phyloP scores from a whole-genome alignment of 2,113 vertebrate species.

The Platysternon megacephalum region DNA sequence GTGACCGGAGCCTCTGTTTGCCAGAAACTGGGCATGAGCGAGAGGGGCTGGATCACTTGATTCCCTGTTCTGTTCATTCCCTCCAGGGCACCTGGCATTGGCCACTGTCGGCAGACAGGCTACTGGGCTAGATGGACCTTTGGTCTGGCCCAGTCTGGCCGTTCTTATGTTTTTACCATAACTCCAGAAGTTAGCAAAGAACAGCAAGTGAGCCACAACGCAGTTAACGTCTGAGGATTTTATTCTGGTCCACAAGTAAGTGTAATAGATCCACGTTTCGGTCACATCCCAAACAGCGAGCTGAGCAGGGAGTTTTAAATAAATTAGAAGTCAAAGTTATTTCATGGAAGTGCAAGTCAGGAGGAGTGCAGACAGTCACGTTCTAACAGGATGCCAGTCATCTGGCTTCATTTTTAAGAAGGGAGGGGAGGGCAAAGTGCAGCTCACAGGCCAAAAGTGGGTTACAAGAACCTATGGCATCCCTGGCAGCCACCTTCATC shows the following conservation, averaged over 20 bases:
- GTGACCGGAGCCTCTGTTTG: too few species aligned
- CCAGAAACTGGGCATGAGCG: too few species aligned
- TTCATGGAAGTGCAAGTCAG: background rate
- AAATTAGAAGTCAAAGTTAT: rapidly evolving
- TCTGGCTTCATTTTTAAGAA: rapidly evolving
- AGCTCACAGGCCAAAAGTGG: rapidly evolving
- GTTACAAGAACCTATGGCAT: rapidly evolving
- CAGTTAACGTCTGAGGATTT: background rate
- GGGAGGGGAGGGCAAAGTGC: rapidly evolving
- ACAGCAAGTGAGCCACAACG: background rate
- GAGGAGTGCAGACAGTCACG: background rate
- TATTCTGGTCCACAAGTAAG: background rate
- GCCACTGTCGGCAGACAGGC: too few species aligned
- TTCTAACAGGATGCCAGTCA: background rate
- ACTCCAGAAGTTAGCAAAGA: background rate
- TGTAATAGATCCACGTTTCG: too few species aligned
- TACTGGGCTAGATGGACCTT: too few species aligned
- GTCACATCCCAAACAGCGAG: background rate
- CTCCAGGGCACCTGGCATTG: too few species aligned
- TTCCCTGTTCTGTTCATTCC: too few species aligned
- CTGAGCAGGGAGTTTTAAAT: background rate
- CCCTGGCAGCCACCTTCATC: rapidly evolving
- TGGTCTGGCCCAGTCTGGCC: too few species aligned
- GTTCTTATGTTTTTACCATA: rapidly evolving
- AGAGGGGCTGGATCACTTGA: too few species aligned